Base-by-base conservation (phyloP, 2,797 vertebrate genomes). In the Ctenopoma multispine region DNA sequence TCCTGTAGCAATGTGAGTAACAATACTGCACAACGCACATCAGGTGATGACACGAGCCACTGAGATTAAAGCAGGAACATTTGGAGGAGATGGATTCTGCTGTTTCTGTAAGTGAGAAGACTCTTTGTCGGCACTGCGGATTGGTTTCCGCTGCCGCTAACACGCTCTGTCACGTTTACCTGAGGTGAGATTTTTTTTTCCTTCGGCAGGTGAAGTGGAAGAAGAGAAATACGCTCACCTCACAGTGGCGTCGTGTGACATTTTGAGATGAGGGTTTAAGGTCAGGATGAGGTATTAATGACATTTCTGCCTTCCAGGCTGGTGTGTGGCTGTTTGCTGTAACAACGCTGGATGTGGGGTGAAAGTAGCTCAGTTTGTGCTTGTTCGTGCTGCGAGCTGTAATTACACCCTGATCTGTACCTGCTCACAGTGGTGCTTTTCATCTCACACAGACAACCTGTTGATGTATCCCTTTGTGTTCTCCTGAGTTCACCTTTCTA, bases 91-190 rank as follows among this genome's bases (percentile, higher is more conserved):
- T 40, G 14, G 1, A 43, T 24, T 18, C 40, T 43, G 69, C 40
- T 40, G n/a, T 20, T 17, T 63, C 23, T 63, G 49, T 18, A 38
- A 11, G 56, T 27, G 67, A 67, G 63, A 53, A 47, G 18, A 44
- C 5, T 23, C n/a, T 53, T 36, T 29, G 46, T 31, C 12, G 15
- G 27, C 24, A 3, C 53, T 34, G 63, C 36, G 48, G 48, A 76
- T 46, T 27, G 50, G 44, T 48, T 72, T 66, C 57, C 53, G 36
- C 9, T 41, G 47, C 57, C 49, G 36, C 23, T 64, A 67, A 80
- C 27, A 3, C 50, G 15, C 14, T 48, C 24, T 8, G 57, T 56
- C 49, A 21, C n/a, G 4, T 18, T 23, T 49, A 18, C 50, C 55
- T 11, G 13, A 69, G 29, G 66, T 4, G 5, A 27, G 47, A 44